Percentiles rank a stretch among this genome's conserved stretches.
Evolutionary conservation across 2,888 invertebrate species (phyloP).

Genomic region (Sphinx pinastri): DNA sequence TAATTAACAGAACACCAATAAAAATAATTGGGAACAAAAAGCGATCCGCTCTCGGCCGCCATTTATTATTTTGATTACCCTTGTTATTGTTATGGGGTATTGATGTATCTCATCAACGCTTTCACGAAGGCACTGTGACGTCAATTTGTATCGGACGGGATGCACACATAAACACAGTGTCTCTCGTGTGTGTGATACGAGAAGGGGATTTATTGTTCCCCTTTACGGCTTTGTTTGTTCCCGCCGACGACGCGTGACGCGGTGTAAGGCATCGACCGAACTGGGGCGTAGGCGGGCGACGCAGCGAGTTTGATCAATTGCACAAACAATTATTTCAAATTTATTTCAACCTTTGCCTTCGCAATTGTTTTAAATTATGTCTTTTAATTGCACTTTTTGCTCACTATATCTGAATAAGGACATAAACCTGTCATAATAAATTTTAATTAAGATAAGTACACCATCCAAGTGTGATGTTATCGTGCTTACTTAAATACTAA

Average conservation of each 20-base stretch:
- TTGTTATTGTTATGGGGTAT: slow-evolving; percentile 70
- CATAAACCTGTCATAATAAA: neutral
- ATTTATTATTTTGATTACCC: slow-evolving; percentile 78
- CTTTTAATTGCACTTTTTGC: neutral
- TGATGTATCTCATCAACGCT: slow-evolving; percentile 37
- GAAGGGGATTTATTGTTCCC: slow-evolving; percentile 54
- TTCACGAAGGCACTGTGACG: slow-evolving; percentile 29
- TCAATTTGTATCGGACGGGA: neutral
- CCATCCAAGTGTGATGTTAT: neutral
- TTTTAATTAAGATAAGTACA: neutral
- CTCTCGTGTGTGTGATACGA: slow-evolving; percentile 38
- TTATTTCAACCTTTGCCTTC: neutral
- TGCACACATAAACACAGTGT: slow-evolving; percentile 40
- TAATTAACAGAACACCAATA: slow-evolving; percentile 79
- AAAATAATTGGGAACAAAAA: slow-evolving; percentile 79
- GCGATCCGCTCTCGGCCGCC: slow-evolving; percentile 67
- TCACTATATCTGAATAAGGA: neutral
- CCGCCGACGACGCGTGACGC: slow-evolving; percentile 58
- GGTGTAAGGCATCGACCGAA: slow-evolving; percentile 4
- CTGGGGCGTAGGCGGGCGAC: neutral
- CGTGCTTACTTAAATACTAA: too few relatives aligned
- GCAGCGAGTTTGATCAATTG: neutral
- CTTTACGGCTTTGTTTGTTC: slow-evolving; percentile 60
- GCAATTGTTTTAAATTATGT: slow-evolving; percentile 1
- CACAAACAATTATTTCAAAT: neutral